Evolutionary conservation across 2,797 vertebrate genomes (phyloP).

Genomic region (Cuniculus paca): DNA sequence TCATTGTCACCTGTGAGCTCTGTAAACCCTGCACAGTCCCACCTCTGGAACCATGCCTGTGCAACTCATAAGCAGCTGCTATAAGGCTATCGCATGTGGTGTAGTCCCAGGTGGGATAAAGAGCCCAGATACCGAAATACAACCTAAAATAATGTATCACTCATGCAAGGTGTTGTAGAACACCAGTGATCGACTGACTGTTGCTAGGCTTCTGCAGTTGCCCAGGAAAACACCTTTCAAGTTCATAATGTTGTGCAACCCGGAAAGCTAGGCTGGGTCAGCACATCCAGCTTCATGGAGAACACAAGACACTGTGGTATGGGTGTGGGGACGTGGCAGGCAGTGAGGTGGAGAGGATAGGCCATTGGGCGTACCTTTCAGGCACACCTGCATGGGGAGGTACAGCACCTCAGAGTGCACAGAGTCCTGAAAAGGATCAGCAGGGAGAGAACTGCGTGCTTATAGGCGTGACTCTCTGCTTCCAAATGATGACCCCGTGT

Average conservation of each 20-base stretch:
- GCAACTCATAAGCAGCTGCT: not conserved
- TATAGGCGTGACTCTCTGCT: not conserved
- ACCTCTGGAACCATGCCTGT: not conserved
- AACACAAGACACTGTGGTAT: not conserved
- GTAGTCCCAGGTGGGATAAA: not conserved
- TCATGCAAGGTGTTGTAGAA: slow-evolving; percentile 47
- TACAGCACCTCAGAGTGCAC: not conserved
- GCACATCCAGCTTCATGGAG: slow-evolving; percentile 14
- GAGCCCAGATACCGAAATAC: not conserved
- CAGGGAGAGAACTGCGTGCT: not conserved
- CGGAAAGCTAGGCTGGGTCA: not conserved
- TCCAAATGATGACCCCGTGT: slow-evolving; percentile 37
- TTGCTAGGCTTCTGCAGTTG: slow-evolving; percentile 14
- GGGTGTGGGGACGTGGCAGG: not conserved
- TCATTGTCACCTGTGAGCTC: not conserved
- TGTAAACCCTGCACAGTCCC: not conserved
- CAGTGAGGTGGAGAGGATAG: not conserved
- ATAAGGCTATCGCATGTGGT: accelerated
- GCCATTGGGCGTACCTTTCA: slow-evolving; percentile 9
- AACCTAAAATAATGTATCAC: slow-evolving; percentile 57
- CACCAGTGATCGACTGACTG: not conserved
- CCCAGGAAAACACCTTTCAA: not conserved
- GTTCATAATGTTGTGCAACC: slow-evolving; percentile 36
- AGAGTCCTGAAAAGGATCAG: not conserved
- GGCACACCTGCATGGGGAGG: not conserved